Base-by-base conservation (phyloP, 2,888 invertebrate species). In the Trichopoda pennipes region DNA sequence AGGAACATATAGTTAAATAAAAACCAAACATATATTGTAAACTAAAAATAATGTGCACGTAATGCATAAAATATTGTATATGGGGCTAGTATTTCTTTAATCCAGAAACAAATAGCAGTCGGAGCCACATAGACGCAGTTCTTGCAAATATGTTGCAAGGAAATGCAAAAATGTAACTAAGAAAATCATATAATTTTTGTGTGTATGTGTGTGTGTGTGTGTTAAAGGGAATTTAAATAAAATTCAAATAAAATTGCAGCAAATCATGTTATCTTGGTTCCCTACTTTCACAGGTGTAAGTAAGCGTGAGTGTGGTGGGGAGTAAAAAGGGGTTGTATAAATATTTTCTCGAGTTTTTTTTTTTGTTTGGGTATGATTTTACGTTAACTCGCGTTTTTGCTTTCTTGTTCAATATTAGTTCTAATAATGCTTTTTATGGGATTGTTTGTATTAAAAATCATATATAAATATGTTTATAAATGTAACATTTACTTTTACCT, bases 201-300 rank as follows among this genome's bases (percentile, higher is more conserved):
- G 55, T 44, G 42, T 42, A 3, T n/a, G n/a, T n/a, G n/a, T n/a
- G n/a, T n/a, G n/a, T n/a, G n/a, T n/a, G n/a, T 44, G n/a, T 66
- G 16, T 55, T 74, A 68, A 42, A 56, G 47, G 72, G 60, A 81
- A 72, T 81, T 72, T 76, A 76, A 81, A 76, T 81, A 68, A 72
- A 81, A 72, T 76, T 72, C 72, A 49, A 61, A 76, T 72, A 68
- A 72, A 72, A 76, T 72, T 76, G 60, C 72, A 21, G 70, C 76
- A 81, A 76, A 76, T 81, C 80, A 81, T 81, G 80, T 76, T 68
- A 81, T 81, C 76, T 66, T 51, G 32, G n/a, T 17, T 66, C 17
- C 58, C 51, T 58, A 21, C 21, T 69, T 23, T 32, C 12, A 51
- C 16, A n/a, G n/a, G n/a, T n/a, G n/a, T n/a, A 7, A 7, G 6